phyloP scores from a whole-genome alignment of 2,113 vertebrate genomes.

The Sylvia atricapilla region DNA sequence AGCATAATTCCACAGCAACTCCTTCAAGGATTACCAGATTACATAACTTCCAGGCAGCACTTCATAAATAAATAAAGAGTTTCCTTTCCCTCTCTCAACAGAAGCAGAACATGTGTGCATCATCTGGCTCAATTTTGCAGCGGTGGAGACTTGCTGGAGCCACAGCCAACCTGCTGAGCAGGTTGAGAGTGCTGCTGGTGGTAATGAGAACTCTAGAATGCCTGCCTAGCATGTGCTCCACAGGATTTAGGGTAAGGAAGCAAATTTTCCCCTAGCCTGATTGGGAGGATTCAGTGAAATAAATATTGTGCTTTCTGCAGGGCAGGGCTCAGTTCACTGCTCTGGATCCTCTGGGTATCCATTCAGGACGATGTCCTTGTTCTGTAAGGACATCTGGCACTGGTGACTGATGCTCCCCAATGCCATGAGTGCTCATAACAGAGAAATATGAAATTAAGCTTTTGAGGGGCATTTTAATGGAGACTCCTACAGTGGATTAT shows the following conservation, averaged over 20 bases:
- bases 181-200: not conserved
- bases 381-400: rapidly evolving
- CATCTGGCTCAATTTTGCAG: not conserved
- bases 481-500: not conserved
- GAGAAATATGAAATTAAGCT: not conserved
- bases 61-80: not conserved
- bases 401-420: not conserved
- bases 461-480: not conserved
- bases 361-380: not conserved
- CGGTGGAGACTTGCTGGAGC: not conserved
- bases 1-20: not conserved
- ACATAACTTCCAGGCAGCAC: not conserved
- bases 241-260: not conserved
- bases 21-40: not conserved
- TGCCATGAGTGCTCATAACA: not conserved
- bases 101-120: not conserved
- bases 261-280: not conserved
- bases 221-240: not conserved
- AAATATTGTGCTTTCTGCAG: not conserved
- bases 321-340: not conserved
- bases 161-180: not conserved
- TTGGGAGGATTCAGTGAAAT: not conserved
- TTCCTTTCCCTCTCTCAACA: not conserved
- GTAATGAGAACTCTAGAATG: not conserved
- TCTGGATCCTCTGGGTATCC: not conserved